phyloP scores from a whole-genome alignment of 2,888 invertebrate species.

The Noctua fimbriata region DNA sequence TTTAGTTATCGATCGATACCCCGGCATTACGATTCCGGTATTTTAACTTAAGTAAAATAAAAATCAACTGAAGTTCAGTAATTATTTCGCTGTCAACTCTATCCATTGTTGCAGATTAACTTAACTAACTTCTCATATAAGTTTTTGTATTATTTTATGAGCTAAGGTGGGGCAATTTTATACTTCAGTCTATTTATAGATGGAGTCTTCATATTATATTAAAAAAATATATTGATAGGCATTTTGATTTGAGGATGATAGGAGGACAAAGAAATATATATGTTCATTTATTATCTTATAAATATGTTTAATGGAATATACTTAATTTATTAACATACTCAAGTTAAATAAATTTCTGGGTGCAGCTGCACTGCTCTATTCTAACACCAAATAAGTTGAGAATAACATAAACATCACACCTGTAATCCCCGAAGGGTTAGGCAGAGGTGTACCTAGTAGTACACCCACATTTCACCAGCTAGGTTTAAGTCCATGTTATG shows the following conservation, averaged over 20 bases:
- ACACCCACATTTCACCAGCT: too few species aligned
- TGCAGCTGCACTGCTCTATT: background rate
- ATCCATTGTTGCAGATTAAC: background rate
- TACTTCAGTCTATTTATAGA: background rate
- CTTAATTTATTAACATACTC: background rate
- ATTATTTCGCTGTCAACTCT: background rate
- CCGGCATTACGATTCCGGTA: conserved; percentile 1
- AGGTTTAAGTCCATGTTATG: too few species aligned
- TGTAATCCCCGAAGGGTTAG: background rate
- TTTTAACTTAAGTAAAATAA: background rate
- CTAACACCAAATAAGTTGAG: background rate
- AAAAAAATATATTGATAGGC: background rate
- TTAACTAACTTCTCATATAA: background rate
- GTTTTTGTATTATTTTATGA: background rate
- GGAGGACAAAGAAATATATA: background rate
- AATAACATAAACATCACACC: background rate
- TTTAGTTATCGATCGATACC: conserved; percentile 29
- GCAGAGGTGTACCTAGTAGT: too few species aligned
- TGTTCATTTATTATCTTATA: background rate
- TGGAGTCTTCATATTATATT: background rate
- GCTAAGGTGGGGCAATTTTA: background rate
- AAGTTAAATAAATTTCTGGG: background rate
- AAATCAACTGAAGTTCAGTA: background rate
- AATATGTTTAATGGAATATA: background rate
- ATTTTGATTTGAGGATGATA: background rate